Conservation (phyloP, 2,113 vertebrate species). For the Mesocricetus auratus region DNA sequence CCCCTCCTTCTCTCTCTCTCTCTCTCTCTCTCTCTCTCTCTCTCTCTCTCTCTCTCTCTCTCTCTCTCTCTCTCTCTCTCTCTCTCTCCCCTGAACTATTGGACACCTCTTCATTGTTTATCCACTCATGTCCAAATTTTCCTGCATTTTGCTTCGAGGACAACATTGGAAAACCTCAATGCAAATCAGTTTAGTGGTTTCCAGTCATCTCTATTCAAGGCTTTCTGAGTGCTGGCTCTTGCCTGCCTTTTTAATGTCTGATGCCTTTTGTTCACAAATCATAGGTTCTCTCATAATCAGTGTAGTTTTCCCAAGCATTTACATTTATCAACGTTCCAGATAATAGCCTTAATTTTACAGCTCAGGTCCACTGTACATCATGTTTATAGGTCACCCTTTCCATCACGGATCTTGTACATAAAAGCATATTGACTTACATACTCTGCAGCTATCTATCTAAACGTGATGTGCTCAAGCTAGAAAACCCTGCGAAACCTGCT, state of each 20-base stretch:
- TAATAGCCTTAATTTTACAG: neutral
- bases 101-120: conserved; percentile 3
- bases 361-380: neutral
- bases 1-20: no score
- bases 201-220: neutral
- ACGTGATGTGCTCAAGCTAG: neutral
- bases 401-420: neutral
- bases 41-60: no score
- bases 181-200: neutral
- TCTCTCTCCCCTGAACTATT: neutral
- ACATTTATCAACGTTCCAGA: neutral
- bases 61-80: no score
- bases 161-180: neutral
- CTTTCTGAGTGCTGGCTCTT: neutral
- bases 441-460: neutral
- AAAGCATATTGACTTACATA: neutral
- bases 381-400: neutral
- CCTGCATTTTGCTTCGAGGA: neutral
- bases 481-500: neutral
- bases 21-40: no score
- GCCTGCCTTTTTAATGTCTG: neutral
- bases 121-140: neutral
- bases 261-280: neutral
- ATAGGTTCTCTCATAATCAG: conserved; percentile 2
- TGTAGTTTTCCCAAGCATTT: neutral